These are phyloP conservation scores for Chrysomallon squamiferum DNA, from an alignment of 1,140 invertebrate species.

Conservation along the genomic window DNA sequence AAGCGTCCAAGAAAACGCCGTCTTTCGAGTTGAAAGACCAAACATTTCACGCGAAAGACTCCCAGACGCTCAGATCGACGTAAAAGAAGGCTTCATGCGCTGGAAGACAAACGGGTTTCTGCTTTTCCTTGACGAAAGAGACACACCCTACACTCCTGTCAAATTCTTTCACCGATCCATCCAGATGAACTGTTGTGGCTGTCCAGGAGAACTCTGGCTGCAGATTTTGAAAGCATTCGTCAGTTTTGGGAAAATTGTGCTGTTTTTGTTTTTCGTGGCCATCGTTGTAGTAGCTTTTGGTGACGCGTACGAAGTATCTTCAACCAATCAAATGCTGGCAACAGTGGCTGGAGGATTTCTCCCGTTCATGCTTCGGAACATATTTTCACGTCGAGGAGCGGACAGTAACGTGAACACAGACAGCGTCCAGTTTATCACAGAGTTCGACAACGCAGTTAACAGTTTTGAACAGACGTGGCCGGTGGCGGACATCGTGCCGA, in stretches of 20 bases:
- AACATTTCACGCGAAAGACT: not conserved
- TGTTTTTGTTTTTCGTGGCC: constrained; percentile 47
- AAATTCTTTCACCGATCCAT: constrained; percentile 40
- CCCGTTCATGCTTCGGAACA: constrained; percentile 43
- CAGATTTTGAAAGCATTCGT: constrained; percentile 25
- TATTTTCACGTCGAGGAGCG: constrained; percentile 25
- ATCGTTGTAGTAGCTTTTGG: constrained; percentile 47
- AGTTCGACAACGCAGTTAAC: constrained; percentile 32
- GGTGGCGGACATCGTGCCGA: constrained; percentile 36
- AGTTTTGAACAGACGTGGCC: constrained; percentile 38
- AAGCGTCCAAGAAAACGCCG: constrained; percentile 31
- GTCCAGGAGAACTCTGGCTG: constrained; percentile 26
- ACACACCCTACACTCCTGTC: constrained; percentile 37
- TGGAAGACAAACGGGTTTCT: constrained; percentile 31
- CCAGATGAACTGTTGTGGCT: constrained; percentile 29
- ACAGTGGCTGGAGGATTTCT: constrained; percentile 44
- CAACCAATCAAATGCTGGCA: constrained; percentile 46
- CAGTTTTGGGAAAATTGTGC: constrained; percentile 28
- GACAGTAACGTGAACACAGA: constrained; percentile 23
- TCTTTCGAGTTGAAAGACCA: constrained; percentile 20
- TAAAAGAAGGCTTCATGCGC: constrained; percentile 17
- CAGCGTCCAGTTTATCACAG: constrained; percentile 39
- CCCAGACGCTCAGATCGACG: not conserved
- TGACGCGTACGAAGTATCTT: constrained; percentile 41
- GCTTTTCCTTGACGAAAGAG: constrained; percentile 37